phyloP scores from a whole-genome alignment of 2,888 invertebrate genomes.

The Amphipoea lucens region DNA sequence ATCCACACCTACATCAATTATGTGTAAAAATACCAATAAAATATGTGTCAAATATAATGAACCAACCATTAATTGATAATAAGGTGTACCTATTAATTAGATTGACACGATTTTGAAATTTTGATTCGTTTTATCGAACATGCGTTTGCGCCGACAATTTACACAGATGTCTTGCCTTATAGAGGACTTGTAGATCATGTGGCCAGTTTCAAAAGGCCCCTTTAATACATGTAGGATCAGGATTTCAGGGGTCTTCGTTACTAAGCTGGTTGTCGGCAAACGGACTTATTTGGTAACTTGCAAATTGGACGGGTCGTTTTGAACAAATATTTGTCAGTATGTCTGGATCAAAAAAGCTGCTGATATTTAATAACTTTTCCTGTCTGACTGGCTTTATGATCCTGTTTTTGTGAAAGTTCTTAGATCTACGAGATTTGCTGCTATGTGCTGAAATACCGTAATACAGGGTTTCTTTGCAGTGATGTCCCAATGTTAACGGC shows the following conservation, averaged over 20 bases:
- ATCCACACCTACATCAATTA: conserved; percentile 71
- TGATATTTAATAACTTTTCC: conserved; percentile 38
- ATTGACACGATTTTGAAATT: conserved; percentile 72
- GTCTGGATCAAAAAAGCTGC: conserved; percentile 49
- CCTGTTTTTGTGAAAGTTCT: conserved; percentile 44
- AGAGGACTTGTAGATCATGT: conserved; percentile 48
- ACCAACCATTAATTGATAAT: conserved; percentile 63
- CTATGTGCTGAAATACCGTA: conserved; percentile 10
- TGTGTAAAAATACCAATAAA: conserved; percentile 65
- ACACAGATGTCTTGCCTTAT: conserved; percentile 66
- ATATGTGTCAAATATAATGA: conserved; percentile 62
- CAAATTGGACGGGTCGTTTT: conserved; percentile 59
- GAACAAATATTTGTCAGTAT: conserved; percentile 57
- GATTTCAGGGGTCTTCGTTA: conserved; percentile 50
- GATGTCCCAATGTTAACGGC: neutral
- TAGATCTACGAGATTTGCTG: conserved; percentile 16
- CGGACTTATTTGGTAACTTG: conserved; percentile 62
- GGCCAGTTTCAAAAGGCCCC: conserved; percentile 52
- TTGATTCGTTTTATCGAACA: conserved; percentile 70
- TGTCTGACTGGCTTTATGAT: conserved; percentile 35
- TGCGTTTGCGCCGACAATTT: conserved; percentile 69
- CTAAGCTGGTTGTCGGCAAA: conserved; percentile 43
- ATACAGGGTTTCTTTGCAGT: neutral
- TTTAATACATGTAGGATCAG: conserved; percentile 19
- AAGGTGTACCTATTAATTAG: conserved; percentile 67